phyloP scores from a whole-genome alignment of 2,797 vertebrate genomes.

The Sternarchorhynchus goeldii region DNA sequence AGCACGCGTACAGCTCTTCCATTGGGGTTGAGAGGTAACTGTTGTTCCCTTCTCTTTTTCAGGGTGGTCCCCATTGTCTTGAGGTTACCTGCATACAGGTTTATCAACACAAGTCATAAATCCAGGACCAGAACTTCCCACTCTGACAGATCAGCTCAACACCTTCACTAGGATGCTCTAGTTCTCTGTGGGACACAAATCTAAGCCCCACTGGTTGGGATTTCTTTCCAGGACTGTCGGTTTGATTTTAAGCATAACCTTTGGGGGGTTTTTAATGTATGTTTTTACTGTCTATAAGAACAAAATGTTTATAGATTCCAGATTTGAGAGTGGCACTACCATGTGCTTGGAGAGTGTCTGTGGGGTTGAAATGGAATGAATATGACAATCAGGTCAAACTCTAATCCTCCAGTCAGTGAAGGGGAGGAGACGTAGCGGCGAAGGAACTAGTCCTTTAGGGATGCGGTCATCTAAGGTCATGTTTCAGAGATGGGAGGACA shows the following conservation, averaged over 20 bases:
- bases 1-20: not conserved
- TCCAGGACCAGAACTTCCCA: conserved; percentile 37
- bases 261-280: not conserved
- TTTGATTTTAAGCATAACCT: conserved; percentile 35
- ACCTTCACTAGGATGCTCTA: conserved; percentile 25
- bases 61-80: conserved; percentile 39
- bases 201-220: conserved; percentile 57
- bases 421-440: conserved; percentile 53
- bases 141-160: conserved; percentile 32
- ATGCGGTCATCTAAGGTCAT: conserved; percentile 18
- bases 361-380: conserved; percentile 54
- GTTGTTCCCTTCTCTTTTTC: conserved; percentile 28
- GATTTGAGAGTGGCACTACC: conserved; percentile 29
- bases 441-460: conserved; percentile 44
- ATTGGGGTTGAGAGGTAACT: not conserved
- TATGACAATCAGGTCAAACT: conserved; percentile 70
- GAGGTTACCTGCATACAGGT: conserved; percentile 33
- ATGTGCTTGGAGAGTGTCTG: conserved; percentile 56
- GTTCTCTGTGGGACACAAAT: conserved; percentile 44
- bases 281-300: conserved; percentile 45
- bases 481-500: not conserved
- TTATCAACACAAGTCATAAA: conserved; percentile 37
- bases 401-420: conserved; percentile 47
- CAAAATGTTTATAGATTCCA: conserved; percentile 29
- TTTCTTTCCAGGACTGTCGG: conserved; percentile 41